A percentile compares a stretch with the other conserved stretches of the same genome.
These are phyloP conservation scores for Nemopilema nomurai DNA, from an alignment of 30 jellyfish, hydroid and myxozoan species.

Conservation along the genomic window DNA sequence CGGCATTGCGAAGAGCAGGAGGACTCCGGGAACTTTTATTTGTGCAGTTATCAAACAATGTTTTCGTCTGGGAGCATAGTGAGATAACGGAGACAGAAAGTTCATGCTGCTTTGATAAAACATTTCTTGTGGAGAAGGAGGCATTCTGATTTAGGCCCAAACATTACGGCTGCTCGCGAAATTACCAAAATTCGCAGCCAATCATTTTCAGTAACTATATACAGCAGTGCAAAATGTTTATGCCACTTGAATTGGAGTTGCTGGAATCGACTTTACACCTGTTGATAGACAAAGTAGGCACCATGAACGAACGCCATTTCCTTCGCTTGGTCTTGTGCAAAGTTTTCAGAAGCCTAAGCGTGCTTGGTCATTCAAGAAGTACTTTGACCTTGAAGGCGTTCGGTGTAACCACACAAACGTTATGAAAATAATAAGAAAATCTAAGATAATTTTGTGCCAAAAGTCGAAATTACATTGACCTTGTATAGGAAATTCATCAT, in stretches of 20 bases:
- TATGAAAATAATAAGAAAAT: background rate
- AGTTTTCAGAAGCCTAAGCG: background rate
- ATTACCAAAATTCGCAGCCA: background rate
- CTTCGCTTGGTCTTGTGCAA: slow-evolving; percentile 9
- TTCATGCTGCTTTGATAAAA: background rate
- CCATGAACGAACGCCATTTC: slow-evolving; percentile 64
- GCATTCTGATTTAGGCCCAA: background rate
- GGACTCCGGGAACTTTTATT: background rate
- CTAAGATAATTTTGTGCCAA: background rate
- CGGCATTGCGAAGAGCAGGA: background rate
- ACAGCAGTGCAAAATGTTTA: background rate
- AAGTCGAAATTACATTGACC: background rate
- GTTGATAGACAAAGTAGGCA: slow-evolving; percentile 17
- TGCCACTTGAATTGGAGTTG: background rate
- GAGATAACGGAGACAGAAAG: background rate
- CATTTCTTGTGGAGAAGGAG: background rate
- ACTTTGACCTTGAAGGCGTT: background rate
- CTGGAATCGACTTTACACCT: slow-evolving; percentile 22
- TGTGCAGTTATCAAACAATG: background rate
- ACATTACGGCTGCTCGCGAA: background rate
- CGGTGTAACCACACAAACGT: background rate
- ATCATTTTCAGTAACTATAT: background rate
- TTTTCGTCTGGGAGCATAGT: slow-evolving; percentile 1
- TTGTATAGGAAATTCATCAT: background rate
- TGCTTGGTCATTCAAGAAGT: background rate